Base-by-base conservation (phyloP, 2,113 vertebrate genomes). In the Phrynosoma platyrhinos region DNA sequence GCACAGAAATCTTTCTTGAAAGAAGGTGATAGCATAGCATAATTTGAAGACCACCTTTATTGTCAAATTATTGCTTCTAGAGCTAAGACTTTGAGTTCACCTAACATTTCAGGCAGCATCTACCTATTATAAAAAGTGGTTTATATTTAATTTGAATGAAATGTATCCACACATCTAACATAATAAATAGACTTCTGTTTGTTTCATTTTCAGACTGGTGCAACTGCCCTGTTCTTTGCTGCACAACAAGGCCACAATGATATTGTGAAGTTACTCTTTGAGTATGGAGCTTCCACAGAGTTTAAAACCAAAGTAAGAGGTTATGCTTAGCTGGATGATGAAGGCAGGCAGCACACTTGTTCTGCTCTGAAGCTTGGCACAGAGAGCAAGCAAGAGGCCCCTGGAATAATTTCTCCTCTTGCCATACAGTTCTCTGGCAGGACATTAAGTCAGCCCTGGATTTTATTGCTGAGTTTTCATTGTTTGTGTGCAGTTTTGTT, bases 221-320 rank as follows among this genome's bases (percentile, higher is more conserved):
- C 98, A 64, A 99, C 98, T 2, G 96, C 99, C 79, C 96, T 99
- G 83, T 99, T 99, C 96, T 98, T 99, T 85, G 98, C 98, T 92
- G 97, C 98, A 64, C 98, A 99, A 90, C 98, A 99, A 97, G 99
- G 98, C 82, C 98, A 99, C 90, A 96, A 98, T 1, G 97, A 99
- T 0, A 93, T 99, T 0, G 97, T 99, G 91, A 98, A 98, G 95
- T 98, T 98, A 90, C 98, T 99, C 89, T 99, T 99, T 95, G 98
- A 98, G 88, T 99, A 98, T 86, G 99, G 99, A 87, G 99, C 98
- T 81, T 99, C 99, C 66, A 99, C 98, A 82, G 99, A 99, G 93
- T 98, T 97, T 94, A 97, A 96, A 91, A 99, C 98, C 52, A 98
- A 98, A 97, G 99, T 99, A 97, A 94, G 96, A 91, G 21, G 84